Evolutionary conservation across 2,797 vertebrate species (phyloP), one percentile per base, ranked within the genome.

Genomic region (Pipistrellus nathusii): DNA sequence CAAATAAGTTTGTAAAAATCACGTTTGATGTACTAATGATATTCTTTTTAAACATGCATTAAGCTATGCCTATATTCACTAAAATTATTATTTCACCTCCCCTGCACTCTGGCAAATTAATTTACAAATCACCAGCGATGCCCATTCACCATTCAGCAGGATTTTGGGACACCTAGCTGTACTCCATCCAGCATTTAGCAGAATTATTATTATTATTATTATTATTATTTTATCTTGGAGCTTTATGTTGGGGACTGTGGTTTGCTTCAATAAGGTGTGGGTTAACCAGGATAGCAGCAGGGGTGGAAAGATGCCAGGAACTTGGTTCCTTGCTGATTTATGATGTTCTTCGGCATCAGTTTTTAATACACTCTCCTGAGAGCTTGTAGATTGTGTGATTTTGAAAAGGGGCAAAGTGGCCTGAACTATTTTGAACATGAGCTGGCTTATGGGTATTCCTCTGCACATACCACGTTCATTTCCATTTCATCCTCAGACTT

Each of bases 391-490:
- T 89, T 41, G 75, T 66, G 32, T 90, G 64, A 87, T 88, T 71
- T 89, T 72, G 93, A 90, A 96, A 81, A 85, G 57, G 15, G 87
- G 38, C 18, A 20, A 27, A 92, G 59, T 57, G 55, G 35, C 81
- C 94, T 96, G 88, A 90, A 69, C 18, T 78, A 17, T 87, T 93
- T 75, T 69, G 84, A 92, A 92, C 5, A 21, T 41, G n/a, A n/a
- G n/a, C 0, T 62, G n/a, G 25, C 9, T 73, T 57, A 51, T n/a
- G 89, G 32, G 32, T 44, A 32, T 69, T 84, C 84, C 57, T 57
- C 59, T 38, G 25, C 3, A n/a, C 8, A 35, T 20, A 17, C 10
- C 14, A 73, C 35, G 23, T 20, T 41, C n/a, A 17, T 57, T 88
- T 96, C 23, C 51, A 41, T 30, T 51, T 30, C 12, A 4, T 12